phyloP scores from a whole-genome alignment of 2,797 vertebrate species.

The Denticeps clupeoides region DNA sequence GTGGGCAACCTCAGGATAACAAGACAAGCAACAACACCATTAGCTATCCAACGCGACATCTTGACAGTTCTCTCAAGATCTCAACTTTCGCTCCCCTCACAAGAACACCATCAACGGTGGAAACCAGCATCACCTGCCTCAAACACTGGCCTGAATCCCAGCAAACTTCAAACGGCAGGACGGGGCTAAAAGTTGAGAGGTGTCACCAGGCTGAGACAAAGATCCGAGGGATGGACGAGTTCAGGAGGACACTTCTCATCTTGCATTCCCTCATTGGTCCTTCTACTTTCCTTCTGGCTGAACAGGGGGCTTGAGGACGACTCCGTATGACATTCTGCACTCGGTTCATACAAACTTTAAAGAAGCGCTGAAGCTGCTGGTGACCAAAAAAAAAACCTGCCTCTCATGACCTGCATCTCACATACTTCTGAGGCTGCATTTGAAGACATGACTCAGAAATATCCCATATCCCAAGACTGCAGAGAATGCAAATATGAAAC shows the following conservation, averaged over 20 bases:
- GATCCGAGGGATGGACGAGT: not conserved
- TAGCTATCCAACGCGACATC: not conserved
- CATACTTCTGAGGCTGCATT: too few relatives aligned
- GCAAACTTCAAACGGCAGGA: not conserved
- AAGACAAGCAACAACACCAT: not conserved
- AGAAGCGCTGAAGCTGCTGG: not conserved
- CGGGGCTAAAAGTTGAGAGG: not conserved
- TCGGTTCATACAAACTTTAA: not conserved
- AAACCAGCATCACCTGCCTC: too few relatives aligned
- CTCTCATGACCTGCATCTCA: too few relatives aligned
- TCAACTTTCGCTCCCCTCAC: not conserved
- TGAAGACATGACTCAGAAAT: too few relatives aligned
- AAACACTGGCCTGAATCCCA: not conserved
- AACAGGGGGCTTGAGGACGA: not conserved
- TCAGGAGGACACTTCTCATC: not conserved
- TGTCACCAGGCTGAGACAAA: not conserved
- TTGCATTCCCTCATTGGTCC: not conserved
- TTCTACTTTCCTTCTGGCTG: not conserved
- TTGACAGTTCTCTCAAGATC: not conserved
- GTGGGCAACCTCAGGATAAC: not conserved
- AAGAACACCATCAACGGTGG: not conserved
- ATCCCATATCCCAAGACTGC: too few relatives aligned
- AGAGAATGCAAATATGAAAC: too few relatives aligned
- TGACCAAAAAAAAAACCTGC: too few relatives aligned
- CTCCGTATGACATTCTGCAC: not conserved